A percentile compares a stretch with the other conserved stretches of the same genome.
Conservation (phyloP, 2,113 vertebrate genomes). For the Ifrita kowaldi region DNA sequence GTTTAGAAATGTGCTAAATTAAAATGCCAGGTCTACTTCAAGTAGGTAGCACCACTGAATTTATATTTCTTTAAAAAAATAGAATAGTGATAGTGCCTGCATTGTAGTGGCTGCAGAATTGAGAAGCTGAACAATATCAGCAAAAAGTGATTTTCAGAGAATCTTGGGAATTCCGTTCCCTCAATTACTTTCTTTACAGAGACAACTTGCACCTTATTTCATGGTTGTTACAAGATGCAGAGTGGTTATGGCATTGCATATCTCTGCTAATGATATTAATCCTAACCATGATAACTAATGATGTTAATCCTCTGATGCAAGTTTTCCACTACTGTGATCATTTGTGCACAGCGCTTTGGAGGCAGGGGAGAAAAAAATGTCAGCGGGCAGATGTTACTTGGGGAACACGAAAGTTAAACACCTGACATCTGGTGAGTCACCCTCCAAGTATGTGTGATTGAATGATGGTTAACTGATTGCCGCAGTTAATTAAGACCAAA, state of each 20-base stretch:
- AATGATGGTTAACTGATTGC: constrained; percentile 30
- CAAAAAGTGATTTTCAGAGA: neutral
- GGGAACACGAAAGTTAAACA: neutral
- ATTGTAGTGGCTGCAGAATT: neutral
- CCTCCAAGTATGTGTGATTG: constrained; percentile 5
- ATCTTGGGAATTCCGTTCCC: neutral
- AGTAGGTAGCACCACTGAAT: neutral
- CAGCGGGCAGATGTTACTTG: neutral
- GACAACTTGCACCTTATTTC: neutral
- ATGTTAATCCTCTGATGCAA: neutral
- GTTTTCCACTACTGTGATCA: neutral
- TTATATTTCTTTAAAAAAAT: neutral
- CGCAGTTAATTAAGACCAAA: neutral
- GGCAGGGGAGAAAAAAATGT: neutral
- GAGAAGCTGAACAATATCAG: neutral
- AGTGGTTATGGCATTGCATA: neutral
- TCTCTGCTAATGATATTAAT: neutral
- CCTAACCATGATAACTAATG: neutral
- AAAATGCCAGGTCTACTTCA: neutral
- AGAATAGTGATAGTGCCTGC: neutral
- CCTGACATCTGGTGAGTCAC: constrained; percentile 27
- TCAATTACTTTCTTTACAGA: neutral
- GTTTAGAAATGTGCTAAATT: neutral
- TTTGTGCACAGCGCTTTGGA: neutral
- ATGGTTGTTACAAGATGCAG: neutral